Evolutionary conservation across 2,113 vertebrate genomes (phyloP), one percentile per base, ranked within the genome.

Genomic region (Oceanodroma tethys): DNA sequence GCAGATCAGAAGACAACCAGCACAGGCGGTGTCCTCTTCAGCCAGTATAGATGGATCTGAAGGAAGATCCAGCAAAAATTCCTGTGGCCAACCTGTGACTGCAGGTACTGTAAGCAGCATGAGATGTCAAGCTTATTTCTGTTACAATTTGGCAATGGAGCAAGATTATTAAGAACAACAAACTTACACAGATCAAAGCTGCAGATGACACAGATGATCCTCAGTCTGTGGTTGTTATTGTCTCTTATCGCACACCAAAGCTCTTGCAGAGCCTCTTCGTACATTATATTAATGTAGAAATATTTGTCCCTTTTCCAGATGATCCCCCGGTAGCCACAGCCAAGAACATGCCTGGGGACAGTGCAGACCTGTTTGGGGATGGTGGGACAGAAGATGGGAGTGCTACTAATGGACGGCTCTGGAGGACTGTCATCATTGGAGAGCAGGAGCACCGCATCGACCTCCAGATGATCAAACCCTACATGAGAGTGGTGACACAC

Each of bases 401-500:
- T 0, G 96, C 98, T 2, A 98, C 98, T 67, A 99, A 99, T 0
- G 99, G 99, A 1, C 98, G 99, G 7, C 98, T 99, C 80, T 99
- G 99, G 99, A 98, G 99, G 58, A 99, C 99, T 0, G 99, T 99
- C 79, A 99, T 99, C 94, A 99, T 99, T 0, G 99, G 99, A 3
- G 99, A 99, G 53, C 99, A 99, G 96, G 99, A 99, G 72, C 99
- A 99, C 89, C 98, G 99, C 9, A 99, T 99, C 4, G 99, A 99
- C 96, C 99, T 99, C 94, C 99, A 99, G 96, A 99, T 99, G 98
- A 99, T 99, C 97, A 98, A 99, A 75, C 99, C 99, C 2, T 99
- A 99, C 97, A 99, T 99, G 95, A 98, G 99, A 6, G 99, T 99
- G 96, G 99, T 99, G 93, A 99, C 99, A 1, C 99, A 99, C 0